Evolutionary conservation across 2,113 vertebrate species (phyloP), one percentile per base, ranked within the genome.

Genomic region (Mohoua ochrocephala): DNA sequence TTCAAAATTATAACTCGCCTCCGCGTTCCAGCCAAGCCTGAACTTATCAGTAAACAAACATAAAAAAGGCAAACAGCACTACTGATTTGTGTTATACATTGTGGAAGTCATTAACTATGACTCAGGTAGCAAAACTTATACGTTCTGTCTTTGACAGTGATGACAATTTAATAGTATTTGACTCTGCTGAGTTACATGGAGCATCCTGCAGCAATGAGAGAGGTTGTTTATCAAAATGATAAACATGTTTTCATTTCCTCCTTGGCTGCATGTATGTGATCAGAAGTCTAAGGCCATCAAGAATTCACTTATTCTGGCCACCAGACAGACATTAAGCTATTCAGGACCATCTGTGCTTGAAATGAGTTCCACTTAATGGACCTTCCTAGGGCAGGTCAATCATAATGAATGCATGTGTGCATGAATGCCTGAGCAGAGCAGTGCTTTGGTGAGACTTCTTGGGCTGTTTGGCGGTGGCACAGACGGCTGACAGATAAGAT

Each of bases 131-230:
- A 96, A 97, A 98, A 98, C 90, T 76, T 97, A 84, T 50, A 93
- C 8, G 28, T 97, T 92, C 88, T 88, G 31, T 83, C 95, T 97
- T 91, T 98, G 98, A 97, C 97, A 97, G 95, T 97, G 97, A 98
- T 97, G 98, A 97, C 95, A 97, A 97, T 98, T 98, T 98, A 98
- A 98, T 98, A 94, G 95, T 92, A 98, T 98, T 97, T 98, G 97
- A 98, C 95, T 98, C 96, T 76, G 70, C 96, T 50, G 67, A 95
- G 96, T 97, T 97, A 97, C 97, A 97, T 75, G 85, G 89, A 96
- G 91, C 59, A 45, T 98, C 97, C 94, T 45, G 95, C 97, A 95
- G 97, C 97, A 97, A 50, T 94, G 97, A 98, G 95, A 91, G 86
- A 80, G 89, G 87, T 31, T 96, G 97, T 98, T 98, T 98, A 97